These are phyloP conservation scores for Lepidocolaptes lacrymiger DNA, from an alignment of 2,797 vertebrate genomes.

Conservation along the genomic window DNA sequence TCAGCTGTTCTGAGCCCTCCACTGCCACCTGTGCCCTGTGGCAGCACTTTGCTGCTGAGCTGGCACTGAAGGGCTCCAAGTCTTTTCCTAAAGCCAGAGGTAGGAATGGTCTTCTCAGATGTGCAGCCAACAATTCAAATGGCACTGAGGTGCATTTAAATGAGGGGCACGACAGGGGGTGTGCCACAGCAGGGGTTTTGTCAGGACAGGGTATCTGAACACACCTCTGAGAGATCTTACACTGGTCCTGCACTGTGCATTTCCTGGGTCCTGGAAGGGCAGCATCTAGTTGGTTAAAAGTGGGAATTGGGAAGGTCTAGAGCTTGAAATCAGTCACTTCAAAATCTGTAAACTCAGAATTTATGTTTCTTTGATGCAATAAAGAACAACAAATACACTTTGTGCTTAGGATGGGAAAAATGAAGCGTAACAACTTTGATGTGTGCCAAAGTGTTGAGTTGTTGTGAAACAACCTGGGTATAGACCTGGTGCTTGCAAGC, in stretches of 20 bases:
- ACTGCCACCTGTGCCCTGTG: neutral
- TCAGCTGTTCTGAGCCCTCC: neutral
- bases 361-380: neutral
- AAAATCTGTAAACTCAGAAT: neutral
- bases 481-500: neutral
- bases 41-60: neutral
- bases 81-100: neutral
- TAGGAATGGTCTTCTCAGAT: neutral
- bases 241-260: neutral
- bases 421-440: fast-evolving
- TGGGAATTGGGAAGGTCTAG: neutral
- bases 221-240: neutral
- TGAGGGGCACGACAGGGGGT: fast-evolving
- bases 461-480: neutral
- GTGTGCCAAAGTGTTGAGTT: neutral
- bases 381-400: neutral
- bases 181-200: neutral
- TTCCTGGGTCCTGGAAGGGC: neutral
- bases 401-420: neutral
- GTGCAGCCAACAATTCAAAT: neutral
- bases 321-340: neutral
- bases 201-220: no score
- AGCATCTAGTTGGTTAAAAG: neutral
- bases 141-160: neutral
- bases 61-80: neutral